These are phyloP conservation scores for Athene cunicularia DNA, from an alignment of 2,113 vertebrate species.

Conservation along the genomic window DNA sequence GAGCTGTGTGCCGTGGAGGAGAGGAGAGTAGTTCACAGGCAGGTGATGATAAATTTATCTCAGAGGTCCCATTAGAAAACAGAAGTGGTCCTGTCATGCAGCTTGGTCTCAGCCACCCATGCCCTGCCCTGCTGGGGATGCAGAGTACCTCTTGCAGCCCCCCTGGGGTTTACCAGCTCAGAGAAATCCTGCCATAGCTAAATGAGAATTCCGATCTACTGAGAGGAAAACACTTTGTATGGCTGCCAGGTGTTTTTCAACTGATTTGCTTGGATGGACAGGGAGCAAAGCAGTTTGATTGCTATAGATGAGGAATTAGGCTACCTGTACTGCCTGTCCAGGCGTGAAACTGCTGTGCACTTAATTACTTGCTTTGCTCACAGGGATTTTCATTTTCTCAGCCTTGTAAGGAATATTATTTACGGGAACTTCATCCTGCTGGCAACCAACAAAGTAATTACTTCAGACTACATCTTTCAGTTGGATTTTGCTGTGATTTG, in stretches of 20 bases:
- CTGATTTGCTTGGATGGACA: not conserved
- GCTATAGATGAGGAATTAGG: not conserved
- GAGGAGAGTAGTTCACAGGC: not conserved
- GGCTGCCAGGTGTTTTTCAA: not conserved
- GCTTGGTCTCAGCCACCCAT: not conserved
- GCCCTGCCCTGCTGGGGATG: not conserved
- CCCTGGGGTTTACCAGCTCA: not conserved
- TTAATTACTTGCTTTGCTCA: not conserved
- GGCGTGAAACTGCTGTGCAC: not conserved
- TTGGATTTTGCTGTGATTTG: not conserved
- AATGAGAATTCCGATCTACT: not conserved
- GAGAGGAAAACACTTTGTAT: not conserved
- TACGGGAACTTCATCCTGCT: not conserved
- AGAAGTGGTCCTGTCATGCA: not conserved
- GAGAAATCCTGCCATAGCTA: not conserved
- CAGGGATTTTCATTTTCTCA: not conserved
- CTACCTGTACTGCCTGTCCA: not conserved
- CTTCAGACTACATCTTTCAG: not conserved
- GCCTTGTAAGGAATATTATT: not conserved
- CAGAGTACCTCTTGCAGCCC: not conserved
- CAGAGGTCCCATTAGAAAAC: not conserved
- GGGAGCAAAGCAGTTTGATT: not conserved
- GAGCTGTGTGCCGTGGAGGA: rapidly evolving
- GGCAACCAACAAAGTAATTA: not conserved
- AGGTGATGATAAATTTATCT: not conserved